Base-by-base conservation (phyloP, 1,140 invertebrate species). In the Drosophila tsacasi region DNA sequence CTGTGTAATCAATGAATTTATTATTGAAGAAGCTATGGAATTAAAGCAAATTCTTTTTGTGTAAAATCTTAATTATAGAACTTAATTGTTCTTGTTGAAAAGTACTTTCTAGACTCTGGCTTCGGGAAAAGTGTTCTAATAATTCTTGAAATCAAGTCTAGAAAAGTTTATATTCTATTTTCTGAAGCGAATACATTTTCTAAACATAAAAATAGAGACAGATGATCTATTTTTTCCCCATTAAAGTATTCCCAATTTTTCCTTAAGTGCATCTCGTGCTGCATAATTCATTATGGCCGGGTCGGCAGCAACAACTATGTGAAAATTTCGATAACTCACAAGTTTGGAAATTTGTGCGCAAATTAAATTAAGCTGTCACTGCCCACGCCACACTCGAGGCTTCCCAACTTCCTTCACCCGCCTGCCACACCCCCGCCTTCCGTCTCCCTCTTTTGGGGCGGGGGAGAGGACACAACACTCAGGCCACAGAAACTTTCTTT, bases 321-420 rank as follows among this genome's bases (percentile, higher is more conserved):
- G 62, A n/a, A 71, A 64, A 84, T 81, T 87, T 80, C 74, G 81
- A 83, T 78, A 84, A 69, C 77, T 79, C 66, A 75, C 78, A 90
- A 89, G 85, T 79, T 85, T 65, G 47, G 63, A 81, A 89, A 85
- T 84, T 84, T 81, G 81, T 81, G 78, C 63, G 35, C 74, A 90
- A 90, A 89, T 89, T 81, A 90, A 85, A 89, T 90, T 90, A 90
- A 81, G 75, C 62, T 90, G 66, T 84, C 85, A 79, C 65, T 66
- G 60, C 35, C 71, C 77, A 54, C 39, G 63, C 65, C 57, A 66
- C 52, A 75, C 68, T 64, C 23, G 32, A 44, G 49, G 54, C 39
- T 25, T 52, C 39, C 47, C 44, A 37, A 59, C 63, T 52, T 21
- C 27, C 35, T 55, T 27, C 35, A 2, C 23, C 58, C 19, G 4